phyloP scores from a whole-genome alignment of 2,888 invertebrate species.

The Eubasilissa splendida region DNA sequence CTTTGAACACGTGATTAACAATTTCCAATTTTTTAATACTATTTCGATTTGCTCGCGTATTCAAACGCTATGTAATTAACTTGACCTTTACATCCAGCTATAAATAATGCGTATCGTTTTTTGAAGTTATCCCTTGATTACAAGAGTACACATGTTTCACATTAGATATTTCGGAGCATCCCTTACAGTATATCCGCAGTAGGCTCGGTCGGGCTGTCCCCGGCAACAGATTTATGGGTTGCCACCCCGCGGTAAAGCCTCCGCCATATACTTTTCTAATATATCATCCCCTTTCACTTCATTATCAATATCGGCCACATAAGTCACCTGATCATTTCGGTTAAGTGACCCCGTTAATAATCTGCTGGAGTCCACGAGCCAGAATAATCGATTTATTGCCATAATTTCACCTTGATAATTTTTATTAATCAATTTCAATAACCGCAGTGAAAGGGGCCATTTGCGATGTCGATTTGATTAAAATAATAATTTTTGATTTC shows the following conservation, averaged over 20 bases:
- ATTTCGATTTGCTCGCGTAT: too few relatives aligned
- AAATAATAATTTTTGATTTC: background rate
- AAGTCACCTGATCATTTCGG: slow-evolving; percentile 46
- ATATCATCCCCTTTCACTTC: slow-evolving; percentile 44
- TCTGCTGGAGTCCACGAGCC: slow-evolving; percentile 10
- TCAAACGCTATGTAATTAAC: too few relatives aligned
- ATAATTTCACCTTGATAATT: background rate
- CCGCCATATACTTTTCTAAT: slow-evolving; percentile 34
- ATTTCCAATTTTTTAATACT: too few relatives aligned
- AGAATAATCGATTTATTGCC: slow-evolving; percentile 13
- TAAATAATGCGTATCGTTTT: too few relatives aligned
- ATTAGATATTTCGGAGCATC: background rate
- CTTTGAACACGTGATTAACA: too few relatives aligned
- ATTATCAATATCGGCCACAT: slow-evolving; percentile 47
- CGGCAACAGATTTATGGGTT: slow-evolving; percentile 43
- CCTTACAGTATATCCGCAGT: background rate
- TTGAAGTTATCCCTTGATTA: too few relatives aligned
- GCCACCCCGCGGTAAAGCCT: slow-evolving; percentile 13
- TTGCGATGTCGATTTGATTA: too few relatives aligned
- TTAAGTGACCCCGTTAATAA: slow-evolving; percentile 43
- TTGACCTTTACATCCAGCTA: too few relatives aligned
- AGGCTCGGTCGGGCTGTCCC: slow-evolving; percentile 11
- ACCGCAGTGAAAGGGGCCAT: too few relatives aligned
- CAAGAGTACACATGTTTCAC: background rate
- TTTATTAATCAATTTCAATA: background rate